These are phyloP conservation scores for Luffia ferchaultella DNA, from an alignment of 2,888 invertebrate genomes.

Conservation along the genomic window DNA sequence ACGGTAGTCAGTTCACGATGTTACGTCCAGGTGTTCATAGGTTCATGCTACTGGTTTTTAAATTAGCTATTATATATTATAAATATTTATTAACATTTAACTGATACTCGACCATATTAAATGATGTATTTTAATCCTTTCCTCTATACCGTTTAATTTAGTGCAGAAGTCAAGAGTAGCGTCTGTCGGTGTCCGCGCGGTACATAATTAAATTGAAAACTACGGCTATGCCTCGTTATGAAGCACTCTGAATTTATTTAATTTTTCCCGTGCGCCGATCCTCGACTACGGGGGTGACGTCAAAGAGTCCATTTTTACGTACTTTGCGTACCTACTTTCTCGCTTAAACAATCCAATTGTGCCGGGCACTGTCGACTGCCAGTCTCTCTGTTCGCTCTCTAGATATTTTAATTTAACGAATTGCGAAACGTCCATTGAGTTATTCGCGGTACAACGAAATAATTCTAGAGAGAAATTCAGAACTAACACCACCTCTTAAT, in stretches of 20 bases:
- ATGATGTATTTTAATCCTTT: not conserved
- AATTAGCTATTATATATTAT: too few relatives aligned
- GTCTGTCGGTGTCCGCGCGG: conserved; percentile 1
- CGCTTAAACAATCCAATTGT: not conserved
- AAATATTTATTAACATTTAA: too few relatives aligned
- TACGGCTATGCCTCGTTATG: conserved; percentile 42
- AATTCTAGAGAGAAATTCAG: not conserved
- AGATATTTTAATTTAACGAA: not conserved
- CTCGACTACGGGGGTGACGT: not conserved
- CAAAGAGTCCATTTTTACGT: not conserved
- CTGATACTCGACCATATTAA: too few relatives aligned
- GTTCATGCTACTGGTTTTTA: too few relatives aligned
- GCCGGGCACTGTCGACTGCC: not conserved
- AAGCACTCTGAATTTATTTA: conserved; percentile 40
- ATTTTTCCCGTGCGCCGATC: conserved; percentile 28
- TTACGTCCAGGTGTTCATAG: too few relatives aligned
- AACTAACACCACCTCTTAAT: not conserved
- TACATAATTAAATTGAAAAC: conserved; percentile 59
- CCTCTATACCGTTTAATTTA: not conserved
- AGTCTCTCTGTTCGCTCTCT: not conserved
- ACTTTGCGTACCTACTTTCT: not conserved
- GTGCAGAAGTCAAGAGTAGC: not conserved
- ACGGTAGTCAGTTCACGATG: too few relatives aligned
- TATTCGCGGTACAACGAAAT: not conserved
- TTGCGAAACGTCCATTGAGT: not conserved